Conservation (phyloP, 2,797 vertebrate genomes). For the Hydrolagus colliei region DNA sequence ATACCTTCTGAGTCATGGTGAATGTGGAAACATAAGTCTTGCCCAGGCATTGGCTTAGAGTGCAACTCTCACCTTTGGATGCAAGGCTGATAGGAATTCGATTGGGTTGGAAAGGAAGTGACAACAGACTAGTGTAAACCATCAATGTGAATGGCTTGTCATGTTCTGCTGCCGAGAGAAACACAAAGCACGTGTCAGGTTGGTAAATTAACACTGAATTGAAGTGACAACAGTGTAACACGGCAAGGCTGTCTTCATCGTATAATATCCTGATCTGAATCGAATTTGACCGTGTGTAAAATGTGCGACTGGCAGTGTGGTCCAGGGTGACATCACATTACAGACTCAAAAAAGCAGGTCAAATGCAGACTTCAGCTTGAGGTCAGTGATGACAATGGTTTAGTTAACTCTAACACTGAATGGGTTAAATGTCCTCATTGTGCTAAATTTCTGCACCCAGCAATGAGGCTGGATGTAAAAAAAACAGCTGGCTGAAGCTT, state of each 20-base stretch:
- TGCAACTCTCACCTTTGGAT: not conserved
- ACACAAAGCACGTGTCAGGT: not conserved
- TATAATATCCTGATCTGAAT: not conserved
- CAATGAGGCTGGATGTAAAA: constrained; percentile 61
- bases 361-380: not conserved
- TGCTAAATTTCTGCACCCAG: constrained; percentile 56
- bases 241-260: not conserved
- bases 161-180: not conserved
- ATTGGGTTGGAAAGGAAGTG: not conserved
- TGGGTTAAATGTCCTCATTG: not conserved
- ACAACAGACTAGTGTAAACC: not conserved
- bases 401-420: not conserved
- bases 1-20: too few species aligned
- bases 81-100: not conserved
- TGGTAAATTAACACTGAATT: not conserved
- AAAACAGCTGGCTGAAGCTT: constrained; percentile 58
- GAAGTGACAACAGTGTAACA: not conserved
- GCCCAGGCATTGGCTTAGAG: not conserved
- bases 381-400: not conserved
- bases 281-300: not conserved
- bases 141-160: not conserved
- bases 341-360: not conserved
- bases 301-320: not conserved
- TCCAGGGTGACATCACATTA: too few species aligned
- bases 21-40: too few species aligned